Evolutionary conservation across 23 tunicate genomes (phyloP).

Genomic region (Phallusia fumigata): DNA sequence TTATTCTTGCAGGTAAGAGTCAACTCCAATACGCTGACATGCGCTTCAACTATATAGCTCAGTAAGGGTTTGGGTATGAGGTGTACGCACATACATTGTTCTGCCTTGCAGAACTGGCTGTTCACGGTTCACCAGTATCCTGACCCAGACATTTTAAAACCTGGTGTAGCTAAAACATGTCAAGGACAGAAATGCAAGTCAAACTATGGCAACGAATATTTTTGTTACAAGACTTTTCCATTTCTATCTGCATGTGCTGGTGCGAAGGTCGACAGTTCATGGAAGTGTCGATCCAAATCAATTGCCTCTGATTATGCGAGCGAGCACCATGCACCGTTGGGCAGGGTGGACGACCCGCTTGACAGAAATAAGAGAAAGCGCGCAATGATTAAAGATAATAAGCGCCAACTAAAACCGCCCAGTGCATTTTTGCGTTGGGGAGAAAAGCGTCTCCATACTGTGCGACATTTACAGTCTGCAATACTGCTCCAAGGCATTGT

Average conservation of each 20-base stretch:
- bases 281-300: not conserved
- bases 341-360: not conserved
- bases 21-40: no score
- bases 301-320: not conserved
- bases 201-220: no score
- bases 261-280: not conserved
- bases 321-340: not conserved
- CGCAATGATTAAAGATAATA: conserved; percentile 7
- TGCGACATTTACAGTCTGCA: no score
- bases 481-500: no score
- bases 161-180: not conserved
- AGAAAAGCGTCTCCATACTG: not conserved
- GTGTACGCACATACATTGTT: not conserved
- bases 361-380: not conserved
- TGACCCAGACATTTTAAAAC: not conserved
- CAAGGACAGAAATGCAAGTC: no score
- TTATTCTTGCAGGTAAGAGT: no score
- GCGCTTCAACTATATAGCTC: no score
- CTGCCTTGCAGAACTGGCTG: not conserved
- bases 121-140: not conserved
- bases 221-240: no score
- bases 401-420: not conserved
- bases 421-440: not conserved
- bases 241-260: no score
- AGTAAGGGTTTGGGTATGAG: no score